A percentile compares a stretch with the other conserved stretches of the same genome.
phyloP scores from a whole-genome alignment of 2,888 invertebrate species.

The Gari tellinella region DNA sequence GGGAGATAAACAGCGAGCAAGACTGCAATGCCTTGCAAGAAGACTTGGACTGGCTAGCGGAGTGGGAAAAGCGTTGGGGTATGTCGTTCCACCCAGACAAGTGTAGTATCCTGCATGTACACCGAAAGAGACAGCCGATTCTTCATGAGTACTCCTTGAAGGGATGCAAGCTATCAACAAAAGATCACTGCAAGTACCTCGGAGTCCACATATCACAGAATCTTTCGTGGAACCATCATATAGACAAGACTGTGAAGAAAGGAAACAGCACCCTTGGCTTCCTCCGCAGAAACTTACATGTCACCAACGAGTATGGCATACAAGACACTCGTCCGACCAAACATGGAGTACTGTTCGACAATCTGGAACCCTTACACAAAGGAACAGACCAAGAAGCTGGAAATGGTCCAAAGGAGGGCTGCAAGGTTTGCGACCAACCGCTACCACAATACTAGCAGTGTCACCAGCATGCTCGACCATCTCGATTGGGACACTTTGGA shows the following conservation, averaged over 20 bases:
- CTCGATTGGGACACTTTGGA: too few relatives aligned
- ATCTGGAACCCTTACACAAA: conserved; percentile 1
- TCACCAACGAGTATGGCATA: conserved; percentile 10
- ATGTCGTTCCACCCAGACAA: conserved; percentile 14
- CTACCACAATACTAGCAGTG: too few relatives aligned
- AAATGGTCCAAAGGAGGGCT: too few relatives aligned
- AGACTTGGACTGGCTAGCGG: conserved; percentile 4
- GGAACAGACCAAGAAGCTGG: too few relatives aligned
- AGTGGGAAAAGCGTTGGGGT: conserved; percentile 37
- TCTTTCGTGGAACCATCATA: conserved; percentile 13
- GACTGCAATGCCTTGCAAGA: conserved; percentile 1
- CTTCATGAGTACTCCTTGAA: neutral
- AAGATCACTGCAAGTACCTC: neutral
- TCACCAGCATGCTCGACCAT: too few relatives aligned
- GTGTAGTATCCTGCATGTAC: neutral
- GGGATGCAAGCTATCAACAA: neutral
- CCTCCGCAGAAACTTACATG: neutral
- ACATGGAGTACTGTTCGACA: conserved; percentile 2
- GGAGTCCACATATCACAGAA: conserved; percentile 2
- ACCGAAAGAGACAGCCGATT: neutral
- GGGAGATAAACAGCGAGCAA: neutral
- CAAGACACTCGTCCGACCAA: conserved; percentile 18
- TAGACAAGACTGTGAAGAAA: conserved; percentile 15
- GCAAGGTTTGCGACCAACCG: too few relatives aligned
- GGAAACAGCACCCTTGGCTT: conserved; percentile 5